Percentiles rank a stretch among this genome's conserved stretches.
These are phyloP conservation scores for Drosophila bipectinata DNA, from an alignment of 1,140 invertebrate genomes.

Conservation along the genomic window DNA sequence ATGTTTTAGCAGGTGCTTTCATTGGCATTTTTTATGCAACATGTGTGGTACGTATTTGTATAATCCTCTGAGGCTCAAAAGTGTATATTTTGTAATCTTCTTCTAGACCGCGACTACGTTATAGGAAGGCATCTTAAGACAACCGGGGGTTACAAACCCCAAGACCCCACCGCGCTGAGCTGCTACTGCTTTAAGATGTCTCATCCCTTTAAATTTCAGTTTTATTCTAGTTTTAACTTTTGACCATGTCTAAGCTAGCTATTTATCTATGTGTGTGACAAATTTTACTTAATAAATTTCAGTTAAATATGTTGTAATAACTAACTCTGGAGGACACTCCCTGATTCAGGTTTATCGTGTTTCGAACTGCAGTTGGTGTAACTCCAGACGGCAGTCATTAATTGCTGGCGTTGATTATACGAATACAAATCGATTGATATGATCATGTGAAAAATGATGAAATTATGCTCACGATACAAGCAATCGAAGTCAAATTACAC, in stretches of 20 bases:
- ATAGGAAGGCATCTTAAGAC: constrained; percentile 27
- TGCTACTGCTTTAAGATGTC: constrained; percentile 50
- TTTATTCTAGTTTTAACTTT: constrained; percentile 36
- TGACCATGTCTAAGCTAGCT: constrained; percentile 29
- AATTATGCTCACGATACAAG: constrained; percentile 35
- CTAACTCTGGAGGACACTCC: constrained; percentile 24
- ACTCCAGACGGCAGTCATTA: constrained; percentile 7
- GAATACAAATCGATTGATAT: constrained; percentile 26
- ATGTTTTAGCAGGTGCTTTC: constrained; percentile 86
- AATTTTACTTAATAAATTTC: constrained; percentile 57
- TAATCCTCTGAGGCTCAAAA: not conserved
- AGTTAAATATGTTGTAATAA: constrained; percentile 31
- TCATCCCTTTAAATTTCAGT: constrained; percentile 37
- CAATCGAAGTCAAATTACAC: constrained; percentile 50
- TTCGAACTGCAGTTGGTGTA: constrained; percentile 4
- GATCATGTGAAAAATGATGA: constrained; percentile 29
- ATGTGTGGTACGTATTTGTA: constrained; percentile 85
- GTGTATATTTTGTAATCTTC: not conserved
- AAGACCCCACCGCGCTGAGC: constrained; percentile 17
- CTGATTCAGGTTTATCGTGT: constrained; percentile 23
- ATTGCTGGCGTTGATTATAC: constrained; percentile 10
- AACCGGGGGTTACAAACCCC: constrained; percentile 35
- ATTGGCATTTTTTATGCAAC: constrained; percentile 86
- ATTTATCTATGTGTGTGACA: constrained; percentile 36
- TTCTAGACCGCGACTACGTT: constrained; percentile 61